Evolutionary conservation across 2,113 vertebrate species (phyloP).

Genomic region (Syrrhaptes paradoxus): DNA sequence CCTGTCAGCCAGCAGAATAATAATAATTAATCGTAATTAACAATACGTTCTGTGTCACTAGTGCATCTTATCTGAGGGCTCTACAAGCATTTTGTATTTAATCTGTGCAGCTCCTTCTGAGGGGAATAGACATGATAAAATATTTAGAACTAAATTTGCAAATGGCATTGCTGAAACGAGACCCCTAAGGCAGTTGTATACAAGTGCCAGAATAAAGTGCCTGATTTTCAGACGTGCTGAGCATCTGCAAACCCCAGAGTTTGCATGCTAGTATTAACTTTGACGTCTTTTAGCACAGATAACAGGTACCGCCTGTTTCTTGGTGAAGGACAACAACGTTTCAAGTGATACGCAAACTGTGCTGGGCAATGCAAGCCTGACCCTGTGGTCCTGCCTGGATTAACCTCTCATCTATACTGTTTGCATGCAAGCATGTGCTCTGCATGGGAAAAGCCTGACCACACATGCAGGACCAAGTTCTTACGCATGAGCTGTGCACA

Average conservation of each 20-base stretch:
- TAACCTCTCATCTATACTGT: not conserved
- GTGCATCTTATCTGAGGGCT: conserved; percentile 16
- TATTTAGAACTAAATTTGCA: conserved; percentile 40
- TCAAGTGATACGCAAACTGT: not conserved
- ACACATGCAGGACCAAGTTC: not conserved
- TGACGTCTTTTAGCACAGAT: not conserved
- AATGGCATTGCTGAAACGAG: conserved; percentile 20
- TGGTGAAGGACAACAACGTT: not conserved
- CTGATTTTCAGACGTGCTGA: not conserved
- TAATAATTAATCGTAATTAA: conserved; percentile 46
- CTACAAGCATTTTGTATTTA: conserved; percentile 15
- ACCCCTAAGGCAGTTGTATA: not conserved
- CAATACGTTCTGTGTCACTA: not conserved
- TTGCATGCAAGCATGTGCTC: not conserved
- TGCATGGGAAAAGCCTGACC: not conserved
- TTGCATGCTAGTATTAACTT: not conserved
- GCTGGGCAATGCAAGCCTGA: not conserved
- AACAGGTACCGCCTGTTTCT: not conserved
- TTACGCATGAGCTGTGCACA: not conserved
- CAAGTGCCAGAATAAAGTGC: not conserved
- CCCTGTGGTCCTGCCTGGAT: not conserved
- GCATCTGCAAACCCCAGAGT: not conserved
- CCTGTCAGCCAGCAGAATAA: conserved; percentile 23
- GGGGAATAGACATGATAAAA: conserved; percentile 14
- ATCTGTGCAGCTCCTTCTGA: not conserved